Conservation (phyloP, 2,888 invertebrate species). For the Pimpla rufipes region DNA sequence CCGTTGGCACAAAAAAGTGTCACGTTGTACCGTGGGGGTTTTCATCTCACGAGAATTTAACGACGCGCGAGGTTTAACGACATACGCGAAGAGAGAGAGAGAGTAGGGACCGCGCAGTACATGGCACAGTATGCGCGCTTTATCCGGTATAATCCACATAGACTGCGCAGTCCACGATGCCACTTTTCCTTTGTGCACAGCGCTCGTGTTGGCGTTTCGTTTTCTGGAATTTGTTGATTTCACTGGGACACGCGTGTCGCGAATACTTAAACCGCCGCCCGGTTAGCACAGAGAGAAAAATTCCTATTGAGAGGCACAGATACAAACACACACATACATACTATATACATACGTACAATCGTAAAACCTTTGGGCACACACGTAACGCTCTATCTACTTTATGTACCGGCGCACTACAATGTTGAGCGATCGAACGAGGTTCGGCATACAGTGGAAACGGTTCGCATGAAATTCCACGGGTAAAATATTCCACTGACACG, state of each 20-base stretch:
- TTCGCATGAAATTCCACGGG: constrained; percentile 49
- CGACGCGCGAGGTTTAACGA: constrained; percentile 1
- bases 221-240: constrained; percentile 47
- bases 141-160: not conserved
- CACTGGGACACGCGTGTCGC: constrained; percentile 32
- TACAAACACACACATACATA: not conserved
- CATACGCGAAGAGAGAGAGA: not conserved
- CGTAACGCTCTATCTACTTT: not conserved
- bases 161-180: not conserved
- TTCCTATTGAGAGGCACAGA: constrained; percentile 37
- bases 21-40: not conserved
- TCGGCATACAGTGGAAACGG: constrained; percentile 25
- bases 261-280: constrained; percentile 34
- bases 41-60: constrained; percentile 20
- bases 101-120: too few relatives aligned
- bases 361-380: not conserved
- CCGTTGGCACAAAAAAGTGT: not conserved
- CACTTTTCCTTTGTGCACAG: constrained; percentile 20
- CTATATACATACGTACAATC: not conserved
- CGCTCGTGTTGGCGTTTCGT: not conserved
- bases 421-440: constrained; percentile 14
- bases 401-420: not conserved
- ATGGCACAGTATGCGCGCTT: not conserved
- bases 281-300: constrained; percentile 23
- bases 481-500: constrained; percentile 61